phyloP scores from a whole-genome alignment of 1,140 invertebrate species.

The Heliconius melpomene region DNA sequence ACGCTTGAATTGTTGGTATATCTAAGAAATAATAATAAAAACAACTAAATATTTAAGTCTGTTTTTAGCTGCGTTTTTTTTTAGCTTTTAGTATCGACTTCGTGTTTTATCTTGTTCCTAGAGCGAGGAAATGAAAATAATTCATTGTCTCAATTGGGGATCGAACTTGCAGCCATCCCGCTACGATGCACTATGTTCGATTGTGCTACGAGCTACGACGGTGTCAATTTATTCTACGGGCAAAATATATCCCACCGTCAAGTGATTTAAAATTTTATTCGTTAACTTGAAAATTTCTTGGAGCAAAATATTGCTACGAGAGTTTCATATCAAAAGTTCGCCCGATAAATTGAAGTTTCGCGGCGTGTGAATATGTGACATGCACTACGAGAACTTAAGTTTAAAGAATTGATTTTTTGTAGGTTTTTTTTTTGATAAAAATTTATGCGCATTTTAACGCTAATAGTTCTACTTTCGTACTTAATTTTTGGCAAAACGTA shows the following conservation, averaged over 20 bases:
- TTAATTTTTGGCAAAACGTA: too few species aligned
- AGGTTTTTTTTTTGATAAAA: too few species aligned
- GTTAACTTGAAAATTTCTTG: neutral
- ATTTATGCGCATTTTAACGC: too few species aligned
- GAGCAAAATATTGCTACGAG: neutral
- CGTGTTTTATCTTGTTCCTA: too few species aligned
- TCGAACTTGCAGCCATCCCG: too few species aligned
- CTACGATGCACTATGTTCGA: too few species aligned
- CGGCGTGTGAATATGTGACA: neutral
- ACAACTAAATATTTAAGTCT: neutral
- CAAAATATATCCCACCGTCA: neutral
- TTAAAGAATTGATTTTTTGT: neutral
- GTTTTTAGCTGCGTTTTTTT: too few species aligned
- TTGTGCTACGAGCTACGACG: too few species aligned
- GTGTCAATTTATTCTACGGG: neutral
- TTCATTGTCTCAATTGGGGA: too few species aligned
- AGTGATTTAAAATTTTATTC: slow-evolving; percentile 4
- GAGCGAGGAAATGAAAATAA: too few species aligned
- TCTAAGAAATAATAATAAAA: slow-evolving; percentile 73
- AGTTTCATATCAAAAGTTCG: slow-evolving; percentile 8
- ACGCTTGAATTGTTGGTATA: slow-evolving; percentile 87
- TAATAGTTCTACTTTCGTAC: too few species aligned
- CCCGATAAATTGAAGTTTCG: slow-evolving; percentile 1
- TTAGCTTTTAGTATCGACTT: too few species aligned
- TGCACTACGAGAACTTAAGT: neutral